Conservation (phyloP, 2,797 vertebrate species). For the Helicolenus hilgendorfi region DNA sequence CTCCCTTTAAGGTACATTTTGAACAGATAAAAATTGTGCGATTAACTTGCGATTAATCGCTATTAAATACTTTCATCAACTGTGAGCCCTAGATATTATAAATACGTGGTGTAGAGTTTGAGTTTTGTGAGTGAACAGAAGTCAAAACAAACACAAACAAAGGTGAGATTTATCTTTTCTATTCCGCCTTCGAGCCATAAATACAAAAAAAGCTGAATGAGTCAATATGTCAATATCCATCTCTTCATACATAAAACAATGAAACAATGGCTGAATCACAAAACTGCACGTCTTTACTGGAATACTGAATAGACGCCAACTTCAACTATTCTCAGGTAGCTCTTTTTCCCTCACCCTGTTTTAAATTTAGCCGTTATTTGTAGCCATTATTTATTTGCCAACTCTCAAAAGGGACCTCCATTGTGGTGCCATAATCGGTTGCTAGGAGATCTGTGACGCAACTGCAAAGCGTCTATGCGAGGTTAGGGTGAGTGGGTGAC, state of each 20-base stretch:
- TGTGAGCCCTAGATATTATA: not conserved
- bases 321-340: not conserved
- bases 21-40: no score
- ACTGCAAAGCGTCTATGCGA: slow-evolving; percentile 28
- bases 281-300: not conserved
- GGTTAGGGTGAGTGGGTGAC: slow-evolving; percentile 47
- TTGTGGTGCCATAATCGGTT: slow-evolving; percentile 60
- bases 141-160: not conserved
- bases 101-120: not conserved
- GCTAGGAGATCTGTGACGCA: slow-evolving; percentile 74
- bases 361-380: slow-evolving; percentile 52
- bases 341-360: slow-evolving; percentile 15
- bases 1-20: no score
- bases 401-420: slow-evolving; percentile 51
- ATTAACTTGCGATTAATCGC: no score
- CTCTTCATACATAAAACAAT: not conserved
- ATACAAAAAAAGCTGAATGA: not conserved
- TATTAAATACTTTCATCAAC: no score
- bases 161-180: not conserved
- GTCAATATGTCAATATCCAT: not conserved
- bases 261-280: not conserved
- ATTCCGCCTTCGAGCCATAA: not conserved
- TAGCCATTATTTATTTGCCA: slow-evolving; percentile 48
- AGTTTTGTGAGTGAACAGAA: not conserved
- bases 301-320: not conserved